Base-by-base conservation (phyloP, 2,113 vertebrate genomes). In the Emydura subglobosa region DNA sequence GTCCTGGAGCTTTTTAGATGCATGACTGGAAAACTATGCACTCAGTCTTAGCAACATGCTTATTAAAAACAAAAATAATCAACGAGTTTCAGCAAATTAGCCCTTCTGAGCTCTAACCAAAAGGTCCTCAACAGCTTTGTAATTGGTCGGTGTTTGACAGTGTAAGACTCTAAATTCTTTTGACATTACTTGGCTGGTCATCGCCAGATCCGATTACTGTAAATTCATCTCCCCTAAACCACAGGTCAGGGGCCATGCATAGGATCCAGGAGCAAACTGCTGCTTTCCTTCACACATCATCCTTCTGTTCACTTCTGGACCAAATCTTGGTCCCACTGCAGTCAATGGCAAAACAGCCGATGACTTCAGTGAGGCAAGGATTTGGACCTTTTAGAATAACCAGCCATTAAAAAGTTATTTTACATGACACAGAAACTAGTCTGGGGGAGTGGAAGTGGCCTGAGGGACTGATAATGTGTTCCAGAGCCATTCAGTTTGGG, bases 21-120 rank as follows among this genome's bases (percentile, higher is more conserved):
- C 42, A 4, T 27, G 42, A 12, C 42, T 47, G 74, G 47, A 82
- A 87, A 92, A 87, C 22, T 44, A 10, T n/a, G 25, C 54, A 55
- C 55, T 84, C 79, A 42, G 76, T 82, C 81, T 53, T 39, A 49
- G 34, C 2, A 0, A 19, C 6, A 44, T 31, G 47, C 42, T 79
- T 74, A 61, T 65, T 3, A 1, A 61, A 50, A 68, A 12, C 27
- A 79, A 44, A 79, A 0, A 42, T 25, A 19, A 0, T 24, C 19
- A 34, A 0, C 0, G 12, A 21, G 39, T 76, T 42, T 19, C 88
- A 80, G 57, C 74, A 51, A 29, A 21, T 5, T 16, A 0, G 49
- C 54, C 0, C 0, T 10, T 7, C 74, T 74, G 55, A 3, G 19
- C 68, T 74, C 6, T 0, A n/a, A 17, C 7, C 31, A 0, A 50